Evolutionary conservation across 2,113 vertebrate genomes (phyloP), one percentile per base, ranked within the genome.

Genomic region (Gila orcuttii): DNA sequence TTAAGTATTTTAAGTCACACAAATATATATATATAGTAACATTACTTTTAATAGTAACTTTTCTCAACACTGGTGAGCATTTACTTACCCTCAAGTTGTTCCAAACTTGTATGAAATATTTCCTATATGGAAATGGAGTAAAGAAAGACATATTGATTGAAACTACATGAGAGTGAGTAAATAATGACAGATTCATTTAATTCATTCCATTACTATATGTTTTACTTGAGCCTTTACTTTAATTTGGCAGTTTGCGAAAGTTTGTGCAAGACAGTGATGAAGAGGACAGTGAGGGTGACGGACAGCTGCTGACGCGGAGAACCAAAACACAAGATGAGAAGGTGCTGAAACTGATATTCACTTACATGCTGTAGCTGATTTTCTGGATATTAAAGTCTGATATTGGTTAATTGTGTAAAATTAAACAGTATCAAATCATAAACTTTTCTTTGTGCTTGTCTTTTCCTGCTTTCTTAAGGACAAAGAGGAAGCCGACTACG

Each of bases 211-310:
- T 42, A n/a, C 36, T 39, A 15, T 6, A 21, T 31, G 39, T 42
- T 76, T 17, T 45, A 4, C 11, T 75, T 71, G 7, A 28, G 15
- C 10, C 36, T 66, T 17, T 25, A 47, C 13, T 50, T 23, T 25
- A 52, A 66, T 79, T 23, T 12, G 47, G 8, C 86, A 98, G 97
- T 90, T 96, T 98, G 90, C 92, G 86, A 1, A 93, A 93, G 10
- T 97, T 97, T 50, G n/a, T 97, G 79, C 93, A 95, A 31, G 95
- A 96, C 87, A 97, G 96, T 0, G 93, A 93, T 3, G 94, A 94
- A 0, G 94, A 94, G 6, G 25, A 91, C 82, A 87, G 17, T 19
- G 92, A 9, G 62, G 92, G 0, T 68, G 90, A 42, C 3, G 87
- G 0, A 21, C 87, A 12, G 50, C 90, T 97, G 85, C 91, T 98